phyloP scores from a whole-genome alignment of 2,888 invertebrate genomes.

The Corbicula japonica region DNA sequence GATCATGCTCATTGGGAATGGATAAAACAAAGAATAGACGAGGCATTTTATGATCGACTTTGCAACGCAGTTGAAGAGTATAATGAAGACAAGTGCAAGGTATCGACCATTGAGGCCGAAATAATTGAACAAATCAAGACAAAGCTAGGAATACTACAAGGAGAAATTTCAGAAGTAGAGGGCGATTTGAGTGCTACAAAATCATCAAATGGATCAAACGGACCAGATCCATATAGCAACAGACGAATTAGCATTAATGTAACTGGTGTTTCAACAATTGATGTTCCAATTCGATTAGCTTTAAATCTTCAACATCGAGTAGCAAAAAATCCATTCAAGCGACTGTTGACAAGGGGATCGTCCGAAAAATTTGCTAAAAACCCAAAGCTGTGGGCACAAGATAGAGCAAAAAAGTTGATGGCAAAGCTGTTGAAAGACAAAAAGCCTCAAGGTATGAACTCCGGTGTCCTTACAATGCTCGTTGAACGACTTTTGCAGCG shows the following conservation, averaged over 20 bases:
- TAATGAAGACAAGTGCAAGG: slow-evolving; percentile 58
- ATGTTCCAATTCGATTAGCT: slow-evolving; percentile 25
- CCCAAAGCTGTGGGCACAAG: slow-evolving; percentile 54
- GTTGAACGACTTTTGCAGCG: slow-evolving; percentile 61
- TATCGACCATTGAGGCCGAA: slow-evolving; percentile 52
- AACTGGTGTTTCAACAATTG: slow-evolving; percentile 7
- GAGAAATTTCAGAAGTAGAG: slow-evolving; percentile 58
- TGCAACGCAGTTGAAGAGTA: slow-evolving; percentile 59
- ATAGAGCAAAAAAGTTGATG: slow-evolving; percentile 62
- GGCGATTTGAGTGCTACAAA: slow-evolving; percentile 20
- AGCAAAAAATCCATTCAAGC: slow-evolving; percentile 22
- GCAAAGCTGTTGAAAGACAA: slow-evolving; percentile 49
- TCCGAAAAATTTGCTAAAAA: slow-evolving; percentile 37
- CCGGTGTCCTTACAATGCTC: slow-evolving; percentile 43
- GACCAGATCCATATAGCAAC: background rate
- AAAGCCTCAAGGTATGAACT: slow-evolving; percentile 14
- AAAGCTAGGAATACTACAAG: slow-evolving; percentile 70
- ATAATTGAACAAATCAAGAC: slow-evolving; percentile 62
- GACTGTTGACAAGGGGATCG: background rate
- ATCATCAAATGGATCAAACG: slow-evolving; percentile 1
- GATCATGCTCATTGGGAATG: slow-evolving; percentile 50
- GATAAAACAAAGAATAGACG: slow-evolving; percentile 58
- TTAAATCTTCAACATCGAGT: slow-evolving; percentile 13
- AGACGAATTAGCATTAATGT: slow-evolving; percentile 8
- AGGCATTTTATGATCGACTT: slow-evolving; percentile 59